Percentiles rank a stretch among this genome's conserved stretches.
Conservation (phyloP, 2,113 vertebrate species). For the Vulpes vulpes region DNA sequence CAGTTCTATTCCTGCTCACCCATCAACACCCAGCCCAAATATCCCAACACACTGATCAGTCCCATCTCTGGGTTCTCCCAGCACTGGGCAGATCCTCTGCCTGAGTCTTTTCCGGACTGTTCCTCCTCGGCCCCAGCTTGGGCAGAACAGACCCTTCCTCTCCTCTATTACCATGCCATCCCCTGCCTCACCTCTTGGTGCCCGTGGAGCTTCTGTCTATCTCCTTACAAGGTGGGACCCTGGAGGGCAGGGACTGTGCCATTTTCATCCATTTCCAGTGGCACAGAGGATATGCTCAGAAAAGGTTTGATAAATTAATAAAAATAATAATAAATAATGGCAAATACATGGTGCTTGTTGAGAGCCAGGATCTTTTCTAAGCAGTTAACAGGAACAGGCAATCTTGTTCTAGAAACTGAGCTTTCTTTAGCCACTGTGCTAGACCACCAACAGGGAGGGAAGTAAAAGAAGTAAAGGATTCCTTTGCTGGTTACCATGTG, state of each 20-base stretch:
- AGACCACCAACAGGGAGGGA: neutral
- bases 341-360: neutral
- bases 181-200: neutral
- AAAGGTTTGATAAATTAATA: neutral
- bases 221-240: neutral
- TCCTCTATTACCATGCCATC: neutral
- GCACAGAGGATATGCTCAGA: neutral
- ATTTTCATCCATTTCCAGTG: neutral
- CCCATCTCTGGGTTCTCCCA: neutral
- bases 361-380: neutral
- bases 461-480: neutral
- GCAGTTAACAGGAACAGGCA: neutral
- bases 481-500: neutral
- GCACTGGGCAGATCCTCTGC: neutral
- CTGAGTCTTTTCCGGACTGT: neutral
- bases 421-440: neutral
- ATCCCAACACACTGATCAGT: too few species aligned
- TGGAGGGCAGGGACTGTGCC: neutral
- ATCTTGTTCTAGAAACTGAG: neutral
- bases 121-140: neutral
- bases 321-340: neutral
- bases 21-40: neutral
- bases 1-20: neutral
- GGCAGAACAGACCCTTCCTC: too few species aligned
- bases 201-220: neutral